Base-by-base conservation (phyloP, 2,888 invertebrate genomes). In the Athalia circularis region DNA sequence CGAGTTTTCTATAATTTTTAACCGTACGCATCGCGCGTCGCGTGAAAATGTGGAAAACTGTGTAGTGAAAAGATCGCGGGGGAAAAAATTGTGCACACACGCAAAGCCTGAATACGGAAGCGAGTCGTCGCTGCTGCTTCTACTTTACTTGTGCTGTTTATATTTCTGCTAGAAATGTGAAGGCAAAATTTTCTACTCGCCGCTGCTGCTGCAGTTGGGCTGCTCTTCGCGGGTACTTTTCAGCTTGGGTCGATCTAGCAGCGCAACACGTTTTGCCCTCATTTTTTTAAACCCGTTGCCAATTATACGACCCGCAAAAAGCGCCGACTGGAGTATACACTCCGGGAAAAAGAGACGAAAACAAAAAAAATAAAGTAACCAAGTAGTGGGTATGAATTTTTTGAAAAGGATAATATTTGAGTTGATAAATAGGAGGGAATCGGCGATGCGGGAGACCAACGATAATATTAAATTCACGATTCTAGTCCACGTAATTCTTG, bases 41-140 rank as follows among this genome's bases (percentile, higher is more conserved):
- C 29, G 29, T 29, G 29, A 29, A 29, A 29, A 29, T 29, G 29
- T 29, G 2, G 29, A 29, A 29, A 29, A 29, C 29, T 29, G 29
- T 29, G 29, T 3, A 9, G 52, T 52, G 54, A 54, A n/a, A 11
- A 11, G 54, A 54, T 54, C 29, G 29, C 29, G 29, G 29, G 43
- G 29, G 43, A 64, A n/a, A 59, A 29, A 29, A n/a, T n/a, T 29
- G 29, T 29, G 70, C n/a, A 57, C 7, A 4, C 47, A 57, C 3
- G 47, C 72, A 59, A 72, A 45, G 15, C 72, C 72, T 72, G 72
- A 72, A 72, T 72, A 68, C 59, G 57, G 11, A n/a, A 54, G 7
- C n/a, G 7, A 54, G n/a, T 5, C 54, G n/a, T 11, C 54, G 29
- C 2, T 2, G 29, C 29, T 29, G 29, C 29, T 29, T 29, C 29